Conservation (phyloP, 1,140 invertebrate genomes). For the Nephotettix cincticeps region DNA sequence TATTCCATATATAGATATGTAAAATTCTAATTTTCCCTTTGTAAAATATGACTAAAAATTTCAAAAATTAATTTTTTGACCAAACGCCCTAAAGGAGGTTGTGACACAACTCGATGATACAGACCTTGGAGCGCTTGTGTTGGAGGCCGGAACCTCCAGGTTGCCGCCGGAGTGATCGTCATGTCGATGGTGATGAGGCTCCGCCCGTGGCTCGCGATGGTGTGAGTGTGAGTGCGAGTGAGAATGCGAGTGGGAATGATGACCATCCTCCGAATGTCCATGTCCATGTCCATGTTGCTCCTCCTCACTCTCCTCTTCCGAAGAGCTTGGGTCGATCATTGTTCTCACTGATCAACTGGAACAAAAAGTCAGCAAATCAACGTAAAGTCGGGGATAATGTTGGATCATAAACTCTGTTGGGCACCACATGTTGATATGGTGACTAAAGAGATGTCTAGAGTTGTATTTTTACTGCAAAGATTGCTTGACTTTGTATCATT, state of each 20-base stretch:
- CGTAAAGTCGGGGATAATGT: too few relatives aligned
- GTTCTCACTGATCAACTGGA: background rate
- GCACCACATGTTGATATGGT: too few relatives aligned
- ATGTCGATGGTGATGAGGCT: slow-evolving; percentile 33
- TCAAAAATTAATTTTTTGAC: too few relatives aligned
- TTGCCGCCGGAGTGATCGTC: slow-evolving; percentile 38
- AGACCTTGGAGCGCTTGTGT: slow-evolving; percentile 46
- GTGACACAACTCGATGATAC: too few relatives aligned
- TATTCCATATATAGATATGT: background rate
- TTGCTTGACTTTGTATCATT: too few relatives aligned
- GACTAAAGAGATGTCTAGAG: too few relatives aligned
- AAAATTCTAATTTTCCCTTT: background rate
- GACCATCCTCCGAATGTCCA: slow-evolving; percentile 43
- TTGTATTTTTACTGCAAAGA: too few relatives aligned
- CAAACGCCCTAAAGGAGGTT: too few relatives aligned
- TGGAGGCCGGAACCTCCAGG: slow-evolving; percentile 51
- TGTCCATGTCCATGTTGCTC: slow-evolving; percentile 60
- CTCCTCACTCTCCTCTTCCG: slow-evolving; percentile 84
- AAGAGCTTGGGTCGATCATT: slow-evolving; percentile 89
- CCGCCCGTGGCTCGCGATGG: slow-evolving; percentile 34
- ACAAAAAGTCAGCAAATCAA: too few relatives aligned
- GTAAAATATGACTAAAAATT: background rate
- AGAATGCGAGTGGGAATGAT: slow-evolving; percentile 31
- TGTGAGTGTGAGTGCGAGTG: slow-evolving; percentile 39
- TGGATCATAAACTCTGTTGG: too few relatives aligned